Evolutionary conservation across 2,113 vertebrate species (phyloP), one percentile per base, ranked within the genome.

Genomic region (Oophaga pumilio): DNA sequence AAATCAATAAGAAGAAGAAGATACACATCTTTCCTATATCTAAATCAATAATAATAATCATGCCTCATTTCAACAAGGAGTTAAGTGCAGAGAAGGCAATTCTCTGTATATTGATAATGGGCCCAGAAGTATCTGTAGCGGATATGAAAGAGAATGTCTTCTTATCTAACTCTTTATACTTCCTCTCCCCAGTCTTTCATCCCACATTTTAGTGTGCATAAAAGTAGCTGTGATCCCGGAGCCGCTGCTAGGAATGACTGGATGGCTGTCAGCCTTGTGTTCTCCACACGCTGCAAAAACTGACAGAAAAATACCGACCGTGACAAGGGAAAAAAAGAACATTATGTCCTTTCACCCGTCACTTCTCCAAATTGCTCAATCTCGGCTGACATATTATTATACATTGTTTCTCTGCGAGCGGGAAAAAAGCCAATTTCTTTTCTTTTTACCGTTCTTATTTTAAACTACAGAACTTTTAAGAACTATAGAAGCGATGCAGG

Each of bases 381-480:
- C 95, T 97, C 95, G 95, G 94, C 94, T 96, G 96, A 96, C 96
- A 96, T 98, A 98, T 98, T 97, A 98, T 99, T 99, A 98, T 96
- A 97, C 95, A 98, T 97, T 97, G 96, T 98, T 98, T 97, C 96
- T 96, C 92, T 92, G 94, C 93, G 93, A 96, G 96, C 96, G 50
- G 87, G 80, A 74, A 74, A 74, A 60, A 77, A 83, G 59, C 95
- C 95, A 94, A 95, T 96, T 95, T 94, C 93, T 96, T 96, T 94
- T 94, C 33, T 84, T 95, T 94, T 80, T 77, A 77, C 68, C 79
- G 77, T 88, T 88, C 33, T 84, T 88, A 83, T 88, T 88, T 88
- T 84, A 88, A 84, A 88, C 87, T 83, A 97, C 94, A 94, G 97
- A 99, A 97, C 94, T 97, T 98, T 94, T 89, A 93, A 89, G 91